Evolutionary conservation across 2,113 vertebrate species (phyloP).

Genomic region (Anarrhichthys ocellatus): DNA sequence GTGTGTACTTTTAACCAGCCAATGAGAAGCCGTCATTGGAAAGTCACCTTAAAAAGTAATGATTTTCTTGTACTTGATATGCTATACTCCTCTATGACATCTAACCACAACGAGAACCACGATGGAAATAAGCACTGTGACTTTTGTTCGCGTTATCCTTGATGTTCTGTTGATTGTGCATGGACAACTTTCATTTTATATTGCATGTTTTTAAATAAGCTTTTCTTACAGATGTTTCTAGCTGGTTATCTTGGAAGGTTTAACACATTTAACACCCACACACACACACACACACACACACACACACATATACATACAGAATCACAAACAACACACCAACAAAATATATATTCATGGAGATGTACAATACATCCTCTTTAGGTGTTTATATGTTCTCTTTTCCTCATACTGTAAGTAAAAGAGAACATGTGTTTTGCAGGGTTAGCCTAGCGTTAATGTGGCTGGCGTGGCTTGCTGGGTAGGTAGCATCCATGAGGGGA

Average conservation of each 20-base stretch:
- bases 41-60: too few relatives aligned
- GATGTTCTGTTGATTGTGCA: too few relatives aligned
- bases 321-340: slow-evolving; percentile 4
- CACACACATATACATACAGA: background rate
- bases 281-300: background rate
- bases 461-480: slow-evolving; percentile 29
- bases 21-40: too few relatives aligned
- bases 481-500: slow-evolving; percentile 49
- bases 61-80: too few relatives aligned
- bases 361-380: slow-evolving; percentile 6
- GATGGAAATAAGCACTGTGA: too few relatives aligned
- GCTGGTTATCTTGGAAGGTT: background rate
- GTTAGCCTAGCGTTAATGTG: slow-evolving; percentile 36
- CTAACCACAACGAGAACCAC: too few relatives aligned
- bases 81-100: too few relatives aligned
- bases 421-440: slow-evolving; percentile 29
- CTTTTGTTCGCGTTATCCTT: too few relatives aligned
- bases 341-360: slow-evolving; percentile 15
- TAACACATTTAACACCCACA: background rate
- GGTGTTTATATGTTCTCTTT: slow-evolving; percentile 6
- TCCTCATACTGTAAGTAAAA: slow-evolving; percentile 30
- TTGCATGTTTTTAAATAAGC: background rate
- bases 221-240: background rate
- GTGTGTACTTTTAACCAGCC: too few relatives aligned
- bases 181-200: background rate